Conservation (phyloP, 2,888 invertebrate species). For the Strigamia maritima region DNA sequence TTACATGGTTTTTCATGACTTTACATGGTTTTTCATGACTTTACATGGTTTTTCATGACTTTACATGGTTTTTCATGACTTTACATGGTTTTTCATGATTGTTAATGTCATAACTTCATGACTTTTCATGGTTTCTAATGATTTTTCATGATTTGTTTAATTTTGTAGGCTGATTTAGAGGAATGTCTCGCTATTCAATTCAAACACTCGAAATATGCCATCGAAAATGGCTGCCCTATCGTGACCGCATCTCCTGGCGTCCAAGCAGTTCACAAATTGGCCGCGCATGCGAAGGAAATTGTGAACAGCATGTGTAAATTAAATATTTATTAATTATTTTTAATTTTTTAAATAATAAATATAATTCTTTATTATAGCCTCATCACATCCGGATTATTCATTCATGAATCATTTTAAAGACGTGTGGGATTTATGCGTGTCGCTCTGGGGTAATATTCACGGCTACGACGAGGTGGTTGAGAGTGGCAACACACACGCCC, state of each 20-base stretch:
- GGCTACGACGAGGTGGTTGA: slow-evolving; percentile 49
- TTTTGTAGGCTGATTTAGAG: slow-evolving; percentile 56
- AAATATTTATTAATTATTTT: background rate
- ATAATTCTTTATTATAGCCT: slow-evolving; percentile 39
- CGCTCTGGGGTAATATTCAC: slow-evolving; percentile 78
- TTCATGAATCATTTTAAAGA: slow-evolving; percentile 42
- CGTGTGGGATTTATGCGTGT: slow-evolving; percentile 70
- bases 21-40: too few relatives aligned
- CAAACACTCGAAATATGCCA: slow-evolving; percentile 58
- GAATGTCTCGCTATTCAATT: slow-evolving; percentile 65
- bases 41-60: too few relatives aligned
- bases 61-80: too few relatives aligned
- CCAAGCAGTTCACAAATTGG: slow-evolving; percentile 60
- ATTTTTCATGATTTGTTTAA: too few relatives aligned
- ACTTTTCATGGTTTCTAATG: too few relatives aligned
- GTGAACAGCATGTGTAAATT: background rate
- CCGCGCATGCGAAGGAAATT: slow-evolving; percentile 50
- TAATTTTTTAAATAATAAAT: background rate
- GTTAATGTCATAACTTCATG: too few relatives aligned
- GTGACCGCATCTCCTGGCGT: slow-evolving; percentile 53
- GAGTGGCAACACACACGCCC: slow-evolving; percentile 51
- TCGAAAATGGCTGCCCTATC: slow-evolving; percentile 57
- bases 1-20: too few relatives aligned
- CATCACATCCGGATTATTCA: slow-evolving; percentile 43
- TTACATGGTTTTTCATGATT: too few relatives aligned